Base-by-base conservation (phyloP, 2,888 invertebrate genomes). In the Chymomyza amoena region DNA sequence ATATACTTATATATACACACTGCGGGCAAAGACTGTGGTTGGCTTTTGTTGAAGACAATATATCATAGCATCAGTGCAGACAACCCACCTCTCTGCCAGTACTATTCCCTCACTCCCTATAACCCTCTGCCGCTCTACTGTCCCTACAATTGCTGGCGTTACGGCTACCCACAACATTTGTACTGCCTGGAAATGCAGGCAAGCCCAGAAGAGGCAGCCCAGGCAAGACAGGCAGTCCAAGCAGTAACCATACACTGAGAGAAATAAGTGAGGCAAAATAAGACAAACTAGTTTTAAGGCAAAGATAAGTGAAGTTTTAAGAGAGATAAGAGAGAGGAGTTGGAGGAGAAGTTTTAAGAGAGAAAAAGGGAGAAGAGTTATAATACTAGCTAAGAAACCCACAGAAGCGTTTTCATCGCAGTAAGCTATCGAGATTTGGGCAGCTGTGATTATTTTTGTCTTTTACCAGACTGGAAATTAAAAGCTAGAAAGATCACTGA, bases 21-120 rank as follows among this genome's bases (percentile, higher is more conserved):
- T 16, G 36, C 18, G 39, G 50, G 68, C 71, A 70, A 74, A 75
- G 59, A 73, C 83, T 82, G 77, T 78, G 81, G 75, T 85, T 80
- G 85, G 84, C 81, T 79, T 88, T 85, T 88, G 87, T 88, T 74
- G 79, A 77, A 80, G 87, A 87, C 84, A 87, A 87, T 88, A 87
- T 85, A 85, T 85, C 88, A 85, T 88, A 81, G 84, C 84, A 85
- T 85, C 84, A 81, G 81, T 57, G 57, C 15, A 57, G 57, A 16
- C 54, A 54, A 18, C 16, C 54, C 20, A 16, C 54, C 54, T 54
- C 16, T 16, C 50, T 6, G 32, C 50, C 68, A 51, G 15, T 32
- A 15, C n/a, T 50, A 69, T 67, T 59, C 45, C 39, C 56, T n/a
- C 10, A 1, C 51, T 13, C 51, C 16, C 52, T 32, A 61, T 2